These are phyloP conservation scores for Phaedon cochleariae DNA, from an alignment of 2,888 invertebrate species.

Conservation along the genomic window DNA sequence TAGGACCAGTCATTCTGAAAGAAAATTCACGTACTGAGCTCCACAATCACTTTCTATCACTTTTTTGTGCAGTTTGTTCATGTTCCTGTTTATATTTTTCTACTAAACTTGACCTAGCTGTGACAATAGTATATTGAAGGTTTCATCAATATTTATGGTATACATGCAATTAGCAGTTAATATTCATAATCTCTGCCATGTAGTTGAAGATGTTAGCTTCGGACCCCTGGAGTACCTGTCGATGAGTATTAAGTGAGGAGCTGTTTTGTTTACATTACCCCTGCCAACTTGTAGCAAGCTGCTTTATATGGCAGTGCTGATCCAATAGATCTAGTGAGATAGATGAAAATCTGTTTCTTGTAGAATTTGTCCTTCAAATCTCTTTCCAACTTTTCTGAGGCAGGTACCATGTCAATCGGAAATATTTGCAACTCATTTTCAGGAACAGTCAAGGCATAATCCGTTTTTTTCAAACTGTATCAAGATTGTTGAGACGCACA, in stretches of 20 bases:
- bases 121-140: slow-evolving; percentile 23
- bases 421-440: slow-evolving; percentile 17
- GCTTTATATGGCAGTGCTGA: no score
- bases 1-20: slow-evolving; percentile 32
- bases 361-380: no score
- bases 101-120: slow-evolving; percentile 32
- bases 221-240: slow-evolving; percentile 38
- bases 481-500: slow-evolving; percentile 23
- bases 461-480: slow-evolving; percentile 12
- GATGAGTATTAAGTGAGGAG: slow-evolving; percentile 22
- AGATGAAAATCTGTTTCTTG: no score
- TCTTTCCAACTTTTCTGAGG: no score
- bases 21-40: slow-evolving; percentile 28
- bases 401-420: no score
- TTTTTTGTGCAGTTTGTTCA: slow-evolving; percentile 26
- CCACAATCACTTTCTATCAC: slow-evolving; percentile 26
- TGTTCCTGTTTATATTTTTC: slow-evolving; percentile 20
- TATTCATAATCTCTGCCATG: slow-evolving; percentile 53
- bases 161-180: slow-evolving; percentile 45
- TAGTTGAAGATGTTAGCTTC: slow-evolving; percentile 50
- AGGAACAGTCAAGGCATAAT: slow-evolving; percentile 17
- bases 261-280: slow-evolving; percentile 22
- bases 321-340: no score
- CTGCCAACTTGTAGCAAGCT: no score
- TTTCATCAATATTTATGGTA: slow-evolving; percentile 20